Base-by-base conservation (phyloP, 2,113 vertebrate species). In the Hydrolagus affinis region DNA sequence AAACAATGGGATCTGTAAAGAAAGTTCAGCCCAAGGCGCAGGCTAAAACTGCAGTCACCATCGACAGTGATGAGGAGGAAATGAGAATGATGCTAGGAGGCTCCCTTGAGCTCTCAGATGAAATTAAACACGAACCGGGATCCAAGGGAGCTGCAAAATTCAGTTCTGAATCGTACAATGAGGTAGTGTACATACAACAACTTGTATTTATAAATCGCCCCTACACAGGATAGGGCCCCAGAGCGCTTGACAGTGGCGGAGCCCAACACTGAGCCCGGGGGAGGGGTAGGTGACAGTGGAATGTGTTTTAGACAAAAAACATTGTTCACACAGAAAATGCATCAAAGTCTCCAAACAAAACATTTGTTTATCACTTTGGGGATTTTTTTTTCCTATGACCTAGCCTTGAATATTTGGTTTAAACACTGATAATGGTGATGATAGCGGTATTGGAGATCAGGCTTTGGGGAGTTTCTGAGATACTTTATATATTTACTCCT, bases 1-100 rank as follows among this genome's bases (percentile, higher is more conserved):
- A 80, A 15, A 74, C 86, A 59, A 25, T 15, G 12, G 28, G 4
- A 28, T 15, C 6, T 32, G 10, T 4, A 4, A 86, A n/a, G 15
- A 44, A 21, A 8, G 11, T 11, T 21, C 66, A 64, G 15, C 77
- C 60, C 8, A 23, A 12, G 14, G 85, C 86, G 11, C 72, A 85
- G 10, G 3, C 21, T 25, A 88, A 70, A 69, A 57, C 10, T 85
- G 71, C 21, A 30, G 86, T 89, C 3, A 88, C 72, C 85, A 71
- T 92, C 70, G 94, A 93, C 73, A 94, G 94, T 0, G 94, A 94
- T 60, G 93, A 94, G 85, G 93, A 95, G 78, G 93, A 94, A 60
- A 89, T 93, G 90, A 91, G 70, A 86, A 88, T 85, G 32, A 8
- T 93, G 78, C 86, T 92, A 17, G 92, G 90, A 71, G 91, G 89